Evolutionary conservation across 2,888 invertebrate genomes (phyloP), one percentile per base, ranked within the genome.

Genomic region (Actias luna): DNA sequence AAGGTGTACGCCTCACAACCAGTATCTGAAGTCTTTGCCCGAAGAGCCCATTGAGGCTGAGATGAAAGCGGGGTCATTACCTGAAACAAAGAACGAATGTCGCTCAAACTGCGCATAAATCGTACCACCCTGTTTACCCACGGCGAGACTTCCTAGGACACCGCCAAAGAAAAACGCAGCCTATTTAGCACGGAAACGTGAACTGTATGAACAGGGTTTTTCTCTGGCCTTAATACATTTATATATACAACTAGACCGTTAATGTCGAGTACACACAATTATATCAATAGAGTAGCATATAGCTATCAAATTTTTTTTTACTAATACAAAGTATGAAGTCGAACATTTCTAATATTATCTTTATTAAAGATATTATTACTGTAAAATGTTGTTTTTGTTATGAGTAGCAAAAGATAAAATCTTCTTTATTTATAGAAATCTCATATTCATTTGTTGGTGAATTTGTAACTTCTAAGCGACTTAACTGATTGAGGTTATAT

Each of bases 51-150:
- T 92, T 91, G 88, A 91, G 83, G 78, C 73, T 76, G 83, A 69
- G 85, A 87, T 92, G 92, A 92, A 92, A 92, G 92, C 87, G 71
- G 83, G 90, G 89, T 92, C 92, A 92, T 92, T 92, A 92, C 92
- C 89, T 89, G 88, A 73, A 88, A 92, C 92, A 92, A 92, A 92
- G 89, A 85, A 83, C 79, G 85, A 87, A 87, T 83, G 85, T 85
- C 79, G 85, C 88, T 91, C 84, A 89, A 89, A 85, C 89, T 86
- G 81, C 83, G 88, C 87, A 88, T 91, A 90, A 89, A 92, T 88
- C 90, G 85, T 81, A 84, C 82, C 85, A 80, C 78, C 76, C 75
- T 92, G 92, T 92, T 91, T 92, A 87, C 89, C 81, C 77, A 84
- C 87, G 83, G 75, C 82, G 80, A 82, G 78, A 82, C 84, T 87